A percentile compares a stretch with the other conserved stretches of the same genome.
Evolutionary conservation across 2,113 vertebrate species (phyloP).

Genomic region (Recurvirostra avosetta): DNA sequence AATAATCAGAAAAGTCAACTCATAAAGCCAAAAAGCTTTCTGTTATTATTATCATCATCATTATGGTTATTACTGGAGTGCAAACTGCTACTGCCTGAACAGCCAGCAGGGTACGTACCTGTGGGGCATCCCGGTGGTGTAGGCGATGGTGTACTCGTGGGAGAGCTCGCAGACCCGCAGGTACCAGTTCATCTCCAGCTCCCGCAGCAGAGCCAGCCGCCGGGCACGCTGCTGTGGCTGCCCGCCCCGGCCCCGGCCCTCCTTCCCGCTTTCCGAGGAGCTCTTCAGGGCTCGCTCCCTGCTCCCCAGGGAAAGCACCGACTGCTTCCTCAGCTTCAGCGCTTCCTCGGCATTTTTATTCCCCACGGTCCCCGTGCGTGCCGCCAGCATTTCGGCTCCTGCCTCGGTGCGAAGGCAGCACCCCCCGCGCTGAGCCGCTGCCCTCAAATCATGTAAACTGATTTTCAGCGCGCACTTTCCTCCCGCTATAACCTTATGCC

Average conservation of each 20-base stretch:
- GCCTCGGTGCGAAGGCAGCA: neutral
- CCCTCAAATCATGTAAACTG: constrained; percentile 43
- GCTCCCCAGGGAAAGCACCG: constrained; percentile 77
- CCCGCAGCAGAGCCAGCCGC: constrained; percentile 79
- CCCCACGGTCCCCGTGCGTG: constrained; percentile 80
- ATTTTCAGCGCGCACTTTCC: constrained; percentile 48
- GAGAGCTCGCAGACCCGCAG: constrained; percentile 84
- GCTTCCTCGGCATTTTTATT: constrained; percentile 69
- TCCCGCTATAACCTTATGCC: constrained; percentile 79
- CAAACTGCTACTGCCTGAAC: fast-evolving
- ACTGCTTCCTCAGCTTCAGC: constrained; percentile 76
- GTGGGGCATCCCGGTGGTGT: constrained; percentile 89
- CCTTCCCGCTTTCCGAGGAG: constrained; percentile 75
- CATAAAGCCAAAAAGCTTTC: fast-evolving
- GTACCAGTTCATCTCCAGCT: constrained; percentile 93
- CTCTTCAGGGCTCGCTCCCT: constrained; percentile 69
- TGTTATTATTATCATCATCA: neutral
- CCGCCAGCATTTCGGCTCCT: constrained; percentile 79
- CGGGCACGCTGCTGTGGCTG: constrained; percentile 67
- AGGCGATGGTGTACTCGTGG: constrained; percentile 80
- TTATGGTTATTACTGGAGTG: no score
- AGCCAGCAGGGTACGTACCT: constrained; percentile 69
- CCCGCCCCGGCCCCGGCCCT: constrained; percentile 44
- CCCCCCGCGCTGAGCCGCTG: neutral
- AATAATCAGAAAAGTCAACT: neutral